phyloP scores from a whole-genome alignment of 2,797 vertebrate genomes.

The Microhierax caerulescens region DNA sequence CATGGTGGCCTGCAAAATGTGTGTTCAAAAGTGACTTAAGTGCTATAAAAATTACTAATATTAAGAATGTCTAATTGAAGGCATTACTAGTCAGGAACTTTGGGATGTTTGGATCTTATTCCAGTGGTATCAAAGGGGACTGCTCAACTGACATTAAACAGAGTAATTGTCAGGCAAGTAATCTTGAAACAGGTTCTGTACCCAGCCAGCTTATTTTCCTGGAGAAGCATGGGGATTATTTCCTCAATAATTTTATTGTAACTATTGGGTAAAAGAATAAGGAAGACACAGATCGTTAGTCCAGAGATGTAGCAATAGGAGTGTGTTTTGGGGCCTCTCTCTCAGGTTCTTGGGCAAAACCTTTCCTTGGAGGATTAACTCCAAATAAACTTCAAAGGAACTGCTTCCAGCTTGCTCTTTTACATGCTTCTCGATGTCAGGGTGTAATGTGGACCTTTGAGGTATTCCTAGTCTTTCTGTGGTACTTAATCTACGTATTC shows the following conservation, averaged over 20 bases:
- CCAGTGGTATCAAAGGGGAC: not conserved
- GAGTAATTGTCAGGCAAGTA: not conserved
- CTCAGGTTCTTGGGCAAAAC: not conserved
- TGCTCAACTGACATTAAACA: not conserved
- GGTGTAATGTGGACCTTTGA: not conserved
- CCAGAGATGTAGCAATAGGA: not conserved
- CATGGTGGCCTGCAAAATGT: not conserved
- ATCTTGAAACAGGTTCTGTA: not conserved
- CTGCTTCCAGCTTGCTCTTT: not conserved
- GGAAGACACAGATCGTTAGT: not conserved
- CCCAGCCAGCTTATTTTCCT: not conserved
- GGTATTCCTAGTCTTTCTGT: not conserved
- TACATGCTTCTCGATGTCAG: not conserved
- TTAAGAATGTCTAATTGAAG: not conserved
- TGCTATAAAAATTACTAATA: not conserved
- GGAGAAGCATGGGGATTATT: not conserved
- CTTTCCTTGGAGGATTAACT: not conserved
- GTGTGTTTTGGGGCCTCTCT: not conserved
- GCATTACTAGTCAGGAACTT: not conserved
- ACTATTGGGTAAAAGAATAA: not conserved
- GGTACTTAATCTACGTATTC: not conserved
- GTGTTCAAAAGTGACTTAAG: not conserved
- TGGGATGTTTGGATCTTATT: not conserved
- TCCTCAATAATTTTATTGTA: not conserved
- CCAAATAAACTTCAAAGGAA: not conserved